Base-by-base conservation (phyloP, 2,113 vertebrate species). In the Tauraco erythrolophus region DNA sequence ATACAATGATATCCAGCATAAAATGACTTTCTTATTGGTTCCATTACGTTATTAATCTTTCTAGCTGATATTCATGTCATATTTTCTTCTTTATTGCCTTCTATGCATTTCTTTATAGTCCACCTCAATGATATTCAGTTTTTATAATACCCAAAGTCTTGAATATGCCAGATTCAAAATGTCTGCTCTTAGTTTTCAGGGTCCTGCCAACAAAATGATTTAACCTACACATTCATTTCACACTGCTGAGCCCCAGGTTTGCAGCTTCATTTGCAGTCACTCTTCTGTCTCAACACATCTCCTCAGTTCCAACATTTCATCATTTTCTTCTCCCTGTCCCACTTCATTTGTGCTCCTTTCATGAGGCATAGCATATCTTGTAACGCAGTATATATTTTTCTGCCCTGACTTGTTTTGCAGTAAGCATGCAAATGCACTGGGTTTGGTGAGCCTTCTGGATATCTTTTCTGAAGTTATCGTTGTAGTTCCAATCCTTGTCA, bases 261-360 rank as follows among this genome's bases (percentile, higher is more conserved):
- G 89, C 75, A 84, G 91, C 91, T 94, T 93, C 88, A 91, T 96
- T 96, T 97, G 84, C 79, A 86, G 62, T 92, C 84, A 76, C 61
- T 94, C 91, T 95, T 95, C 92, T 97, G 72, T 95, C 80, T 96
- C 95, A 96, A 87, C 35, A 64, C 53, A 89, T 76, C 56, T 83
- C 41, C 92, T 92, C 80, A 57, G 87, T 87, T 93, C 79, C 75
- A 87, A 82, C 57, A 72, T 92, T 94, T 95, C 69, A 87, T 84
- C 51, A 68, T 94, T 88, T 97, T 88, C 71, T 86, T 93, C 80
- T 96, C 39, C 65, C 51, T 35, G 86, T 91, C 95, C 91, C 76
- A 82, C 84, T 94, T 94, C 82, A 70, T 95, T 94, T 97, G 53
- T 94, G 89, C 48, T 92, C 75, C 51, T 97, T 97, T 94, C 84